Conservation (phyloP, 2,888 invertebrate genomes). For the Drosophila tanythrix region DNA sequence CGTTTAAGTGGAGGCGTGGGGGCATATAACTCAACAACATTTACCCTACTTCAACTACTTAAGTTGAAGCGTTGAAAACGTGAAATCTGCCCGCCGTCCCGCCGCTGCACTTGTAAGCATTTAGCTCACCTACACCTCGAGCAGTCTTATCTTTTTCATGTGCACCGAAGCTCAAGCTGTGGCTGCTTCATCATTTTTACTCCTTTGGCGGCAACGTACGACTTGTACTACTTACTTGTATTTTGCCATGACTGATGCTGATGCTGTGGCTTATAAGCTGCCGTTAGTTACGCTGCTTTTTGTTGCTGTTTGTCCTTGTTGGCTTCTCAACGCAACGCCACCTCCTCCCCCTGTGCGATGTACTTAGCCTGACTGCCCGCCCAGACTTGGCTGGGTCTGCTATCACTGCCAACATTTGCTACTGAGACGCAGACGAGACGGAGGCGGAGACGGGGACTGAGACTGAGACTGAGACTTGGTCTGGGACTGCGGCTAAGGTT, state of each 20-base stretch:
- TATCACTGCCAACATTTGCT: constrained; percentile 42
- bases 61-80: constrained; percentile 56
- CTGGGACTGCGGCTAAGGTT: constrained; percentile 3
- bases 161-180: constrained; percentile 51
- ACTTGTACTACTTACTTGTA: constrained; percentile 31
- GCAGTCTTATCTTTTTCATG: constrained; percentile 74
- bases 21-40: constrained; percentile 37
- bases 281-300: constrained; percentile 41
- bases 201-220: constrained; percentile 48
- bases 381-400: constrained; percentile 25
- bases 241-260: constrained; percentile 50
- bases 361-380: constrained; percentile 32
- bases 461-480: not conserved
- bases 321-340: constrained; percentile 56
- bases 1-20: not conserved
- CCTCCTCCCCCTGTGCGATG: constrained; percentile 23
- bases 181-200: constrained; percentile 73
- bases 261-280: constrained; percentile 65
- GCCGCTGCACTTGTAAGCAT: constrained; percentile 54
- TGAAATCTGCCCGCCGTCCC: constrained; percentile 34
- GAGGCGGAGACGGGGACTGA: constrained; percentile 9
- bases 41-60: constrained; percentile 38
- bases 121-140: constrained; percentile 53
- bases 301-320: constrained; percentile 56
- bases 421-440: constrained; percentile 7